A percentile compares a stretch with the other conserved stretches of the same genome.
These are phyloP conservation scores for Tragopan temminckii DNA, from an alignment of 2,797 vertebrate genomes.

Conservation along the genomic window DNA sequence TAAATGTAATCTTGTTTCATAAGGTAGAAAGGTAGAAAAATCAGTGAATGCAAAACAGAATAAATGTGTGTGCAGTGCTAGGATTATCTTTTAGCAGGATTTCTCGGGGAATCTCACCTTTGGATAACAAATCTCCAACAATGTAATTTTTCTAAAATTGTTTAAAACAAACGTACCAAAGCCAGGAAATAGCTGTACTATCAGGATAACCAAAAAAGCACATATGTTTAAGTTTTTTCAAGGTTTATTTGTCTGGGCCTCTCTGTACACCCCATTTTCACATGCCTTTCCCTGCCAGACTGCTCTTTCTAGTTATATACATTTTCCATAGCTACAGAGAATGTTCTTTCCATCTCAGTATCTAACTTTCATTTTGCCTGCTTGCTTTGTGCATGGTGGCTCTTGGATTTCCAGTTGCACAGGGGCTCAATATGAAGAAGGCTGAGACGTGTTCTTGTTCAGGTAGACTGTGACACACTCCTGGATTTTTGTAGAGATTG, in stretches of 20 bases:
- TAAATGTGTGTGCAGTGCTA: neutral
- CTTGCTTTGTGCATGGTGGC: accelerated
- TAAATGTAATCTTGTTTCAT: neutral
- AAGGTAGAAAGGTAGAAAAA: neutral
- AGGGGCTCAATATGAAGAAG: neutral
- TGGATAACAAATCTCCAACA: neutral
- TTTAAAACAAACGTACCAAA: neutral
- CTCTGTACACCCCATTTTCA: neutral
- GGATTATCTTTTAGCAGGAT: neutral
- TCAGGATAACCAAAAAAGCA: neutral
- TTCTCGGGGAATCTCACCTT: neutral
- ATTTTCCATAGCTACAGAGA: neutral
- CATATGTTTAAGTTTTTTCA: neutral
- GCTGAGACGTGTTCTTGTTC: neutral
- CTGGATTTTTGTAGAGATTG: neutral
- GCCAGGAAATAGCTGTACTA: neutral
- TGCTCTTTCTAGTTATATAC: neutral
- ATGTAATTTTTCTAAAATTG: neutral
- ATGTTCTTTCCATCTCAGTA: neutral
- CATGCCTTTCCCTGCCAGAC: neutral
- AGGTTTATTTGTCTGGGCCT: neutral
- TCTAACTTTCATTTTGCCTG: neutral
- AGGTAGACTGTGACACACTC: neutral
- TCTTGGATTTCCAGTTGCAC: neutral
- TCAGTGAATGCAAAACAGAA: neutral